Base-by-base conservation (phyloP, 2,113 vertebrate species). In the Falco punctatus region DNA sequence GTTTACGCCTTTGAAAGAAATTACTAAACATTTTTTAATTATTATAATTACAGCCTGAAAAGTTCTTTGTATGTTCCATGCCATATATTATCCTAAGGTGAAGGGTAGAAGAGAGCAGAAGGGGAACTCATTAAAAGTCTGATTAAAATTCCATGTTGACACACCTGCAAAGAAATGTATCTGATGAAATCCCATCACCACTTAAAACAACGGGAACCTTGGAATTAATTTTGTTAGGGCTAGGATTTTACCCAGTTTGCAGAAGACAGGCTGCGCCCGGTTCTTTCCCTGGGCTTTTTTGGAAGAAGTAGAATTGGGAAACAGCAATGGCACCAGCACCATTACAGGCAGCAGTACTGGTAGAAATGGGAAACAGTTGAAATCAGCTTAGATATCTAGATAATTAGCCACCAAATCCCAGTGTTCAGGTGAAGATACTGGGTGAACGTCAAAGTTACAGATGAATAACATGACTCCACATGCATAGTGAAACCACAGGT, bases 1-100 rank as follows among this genome's bases (percentile, higher is more conserved):
- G 97, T 89, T 97, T 95, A 95, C 0, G 16, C 89, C 94, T 94
- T 95, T 95, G 96, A 94, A 96, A 95, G 70, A 95, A 92, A 96
- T 96, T 90, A 62, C 81, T 90, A 90, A 95, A 82, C 35, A 94
- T 79, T 94, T 94, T 86, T 87, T 70, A 89, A 94, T 97, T 97
- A 82, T 85, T 89, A 15, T 91, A 94, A 91, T 96, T 84, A 79
- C 86, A 85, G 81, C 42, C 70, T 90, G 81, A 89, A 91, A 94
- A 71, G 83, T 85, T 87, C 89, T 95, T 97, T 97, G 92, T 85
- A 94, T 94, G 54, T 66, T 94, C 58, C 51, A 30, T 92, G 86
- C 77, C 85, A 58, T 87, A 8, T 94, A 71, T 96, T 91, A 95
- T 70, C 74, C 70, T 88, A 74, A 95, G 78, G 86, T 90, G 86